Evolutionary conservation across 2,888 invertebrate genomes (phyloP), one percentile per base, ranked within the genome.

Genomic region (Carpatolechia fugitivella): DNA sequence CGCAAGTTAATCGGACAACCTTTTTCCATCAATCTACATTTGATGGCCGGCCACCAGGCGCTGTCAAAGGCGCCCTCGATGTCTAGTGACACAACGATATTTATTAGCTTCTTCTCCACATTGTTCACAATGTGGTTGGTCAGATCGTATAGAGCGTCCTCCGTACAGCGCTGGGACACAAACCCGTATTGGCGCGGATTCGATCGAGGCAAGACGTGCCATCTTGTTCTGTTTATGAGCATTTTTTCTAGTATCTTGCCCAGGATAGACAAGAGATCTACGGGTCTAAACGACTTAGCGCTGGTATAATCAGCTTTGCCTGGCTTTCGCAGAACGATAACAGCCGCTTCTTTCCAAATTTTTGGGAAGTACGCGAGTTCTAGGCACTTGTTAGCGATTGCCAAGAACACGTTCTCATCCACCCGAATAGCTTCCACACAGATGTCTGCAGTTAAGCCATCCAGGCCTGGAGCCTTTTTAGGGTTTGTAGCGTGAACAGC

Each of bases 61-160:
- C 36, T 44, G n/a, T 58, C 58, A 33, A 58, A 58, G 29, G 56
- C 56, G 4, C 56, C 58, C 48, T 58, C 55, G 41, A 58, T 58
- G 13, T 58, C 58, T 5, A 58, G 16, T 1, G 58, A 58, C 0
- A 58, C 54, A 11, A 41, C 1, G 3, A n/a, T 1, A 3, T 11
- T 41, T 11, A 41, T 41, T 20, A 3, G 2, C 24, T 41, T 41
- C 18, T 41, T 11, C 2, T 5, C 10, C 20, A 41, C 6, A 8
- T 41, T 41, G 8, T 20, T 20, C 4, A 3, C 20, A 2, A 41
- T 41, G 24, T 41, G 41, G 1, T 41, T 20, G 8, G n/a, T 41
- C 10, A 41, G 1, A 10, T 8, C n/a, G 18, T 41, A 41, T 1
- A 41, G 20, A 6, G 40, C 4, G 40, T 40, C 40, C 18, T 40